Evolutionary conservation across 64 coral and sea anemone species (phyloP).

Genomic region (Porites lutea): DNA sequence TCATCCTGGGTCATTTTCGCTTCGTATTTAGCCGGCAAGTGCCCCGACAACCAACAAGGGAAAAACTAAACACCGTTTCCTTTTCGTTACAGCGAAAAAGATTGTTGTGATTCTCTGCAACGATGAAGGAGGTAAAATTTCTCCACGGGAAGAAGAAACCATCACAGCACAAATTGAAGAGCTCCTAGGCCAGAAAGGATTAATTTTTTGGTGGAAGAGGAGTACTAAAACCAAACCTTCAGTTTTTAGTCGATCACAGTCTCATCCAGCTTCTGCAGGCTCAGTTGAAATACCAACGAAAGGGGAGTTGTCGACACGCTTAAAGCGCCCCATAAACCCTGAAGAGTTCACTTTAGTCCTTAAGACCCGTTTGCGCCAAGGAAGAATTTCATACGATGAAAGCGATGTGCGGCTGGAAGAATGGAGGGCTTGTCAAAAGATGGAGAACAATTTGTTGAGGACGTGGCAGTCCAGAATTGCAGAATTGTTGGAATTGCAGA

Average conservation of each 20-base stretch:
- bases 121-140: background rate
- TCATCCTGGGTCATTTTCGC: too few relatives aligned
- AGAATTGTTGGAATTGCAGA: constrained; percentile 5
- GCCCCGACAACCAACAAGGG: too few relatives aligned
- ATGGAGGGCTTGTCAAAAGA: background rate
- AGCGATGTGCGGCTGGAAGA: background rate
- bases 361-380: background rate
- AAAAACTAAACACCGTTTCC: too few relatives aligned
- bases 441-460: background rate
- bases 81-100: background rate
- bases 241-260: background rate
- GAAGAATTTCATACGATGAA: background rate
- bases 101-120: background rate
- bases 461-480: background rate
- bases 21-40: too few relatives aligned
- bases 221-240: background rate
- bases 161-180: background rate
- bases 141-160: background rate
- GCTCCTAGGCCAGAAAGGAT: background rate
- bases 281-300: too few relatives aligned
- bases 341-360: background rate
- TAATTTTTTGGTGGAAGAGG: background rate
- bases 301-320: background rate
- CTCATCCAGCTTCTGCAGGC: background rate
- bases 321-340: too few relatives aligned